A percentile compares a stretch with the other conserved stretches of the same genome.
These are phyloP conservation scores for Rostratula benghalensis DNA, from an alignment of 2,113 vertebrate species.

Conservation along the genomic window DNA sequence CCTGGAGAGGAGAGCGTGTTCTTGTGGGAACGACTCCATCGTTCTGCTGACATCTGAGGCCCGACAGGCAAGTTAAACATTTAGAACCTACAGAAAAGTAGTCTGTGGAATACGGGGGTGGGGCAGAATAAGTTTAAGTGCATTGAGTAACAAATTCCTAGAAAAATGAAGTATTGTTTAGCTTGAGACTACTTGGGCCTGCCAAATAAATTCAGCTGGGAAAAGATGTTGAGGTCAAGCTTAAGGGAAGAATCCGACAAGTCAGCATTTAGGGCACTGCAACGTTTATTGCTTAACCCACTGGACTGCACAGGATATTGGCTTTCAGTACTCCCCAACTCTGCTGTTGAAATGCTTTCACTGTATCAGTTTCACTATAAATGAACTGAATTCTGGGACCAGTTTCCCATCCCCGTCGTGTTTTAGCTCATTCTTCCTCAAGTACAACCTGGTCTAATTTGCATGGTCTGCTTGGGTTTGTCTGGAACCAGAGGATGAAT, in stretches of 20 bases:
- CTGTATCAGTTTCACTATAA: not conserved
- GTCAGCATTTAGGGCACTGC: conserved; percentile 6
- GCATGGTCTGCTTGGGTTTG: not conserved
- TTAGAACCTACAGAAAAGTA: not conserved
- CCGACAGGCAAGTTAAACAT: not conserved
- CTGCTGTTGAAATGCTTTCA: not conserved
- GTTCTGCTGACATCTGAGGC: not conserved
- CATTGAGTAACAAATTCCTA: not conserved
- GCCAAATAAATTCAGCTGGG: conserved; percentile 19
- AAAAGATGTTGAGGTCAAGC: not conserved
- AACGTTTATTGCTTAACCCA: not conserved
- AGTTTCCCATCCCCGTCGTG: not conserved
- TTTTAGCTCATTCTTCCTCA: not conserved
- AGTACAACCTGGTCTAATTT: not conserved
- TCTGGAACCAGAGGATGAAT: not conserved
- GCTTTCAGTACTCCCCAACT: not conserved
- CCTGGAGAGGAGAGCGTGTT: not conserved
- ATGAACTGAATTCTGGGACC: not conserved
- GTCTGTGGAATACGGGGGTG: not conserved
- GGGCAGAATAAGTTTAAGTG: not conserved
- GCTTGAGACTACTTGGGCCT: not conserved
- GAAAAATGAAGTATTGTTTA: conserved; percentile 21
- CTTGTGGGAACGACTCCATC: not conserved
- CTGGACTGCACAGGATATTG: not conserved
- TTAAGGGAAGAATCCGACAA: conserved; percentile 14